Conservation (phyloP, 2,113 vertebrate genomes). For the Ramphastos sulfuratus region DNA sequence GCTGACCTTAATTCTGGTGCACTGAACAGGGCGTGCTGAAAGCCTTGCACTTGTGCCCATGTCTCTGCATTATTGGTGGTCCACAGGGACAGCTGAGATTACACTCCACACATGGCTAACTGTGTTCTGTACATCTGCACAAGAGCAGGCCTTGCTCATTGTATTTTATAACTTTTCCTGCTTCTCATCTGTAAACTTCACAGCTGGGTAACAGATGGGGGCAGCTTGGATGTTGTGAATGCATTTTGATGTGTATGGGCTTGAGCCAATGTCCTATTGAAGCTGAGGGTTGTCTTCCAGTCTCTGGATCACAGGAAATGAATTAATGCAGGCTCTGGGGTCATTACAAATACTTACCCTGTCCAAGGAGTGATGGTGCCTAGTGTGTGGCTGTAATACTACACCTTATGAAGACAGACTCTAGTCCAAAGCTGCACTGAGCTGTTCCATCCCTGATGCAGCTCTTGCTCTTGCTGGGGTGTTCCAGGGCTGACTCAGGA, state of each 20-base stretch:
- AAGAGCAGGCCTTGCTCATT: not conserved
- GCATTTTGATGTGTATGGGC: not conserved
- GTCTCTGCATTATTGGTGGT: not conserved
- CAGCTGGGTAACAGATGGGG: conserved; percentile 41
- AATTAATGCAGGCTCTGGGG: conserved; percentile 35
- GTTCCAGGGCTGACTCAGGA: not conserved
- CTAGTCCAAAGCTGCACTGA: not conserved
- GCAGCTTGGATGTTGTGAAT: conserved; percentile 25
- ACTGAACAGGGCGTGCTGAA: not conserved
- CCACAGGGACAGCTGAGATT: not conserved
- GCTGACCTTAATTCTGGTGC: not conserved
- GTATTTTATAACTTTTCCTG: not conserved
- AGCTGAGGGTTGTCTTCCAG: conserved; percentile 22
- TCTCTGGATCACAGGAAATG: not conserved
- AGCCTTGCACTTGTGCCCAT: not conserved
- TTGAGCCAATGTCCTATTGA: not conserved
- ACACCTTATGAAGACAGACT: not conserved
- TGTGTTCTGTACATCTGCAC: not conserved
- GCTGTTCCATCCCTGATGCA: not conserved
- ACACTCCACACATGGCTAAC: not conserved
- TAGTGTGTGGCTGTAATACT: conserved; percentile 3
- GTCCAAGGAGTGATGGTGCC: not conserved
- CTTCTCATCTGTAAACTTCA: conserved; percentile 31
- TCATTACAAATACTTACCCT: not conserved
- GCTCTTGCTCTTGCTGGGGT: not conserved